These are phyloP conservation scores for Brachionus koreanus DNA, from an alignment of 1,140 invertebrate species.

Conservation along the genomic window DNA sequence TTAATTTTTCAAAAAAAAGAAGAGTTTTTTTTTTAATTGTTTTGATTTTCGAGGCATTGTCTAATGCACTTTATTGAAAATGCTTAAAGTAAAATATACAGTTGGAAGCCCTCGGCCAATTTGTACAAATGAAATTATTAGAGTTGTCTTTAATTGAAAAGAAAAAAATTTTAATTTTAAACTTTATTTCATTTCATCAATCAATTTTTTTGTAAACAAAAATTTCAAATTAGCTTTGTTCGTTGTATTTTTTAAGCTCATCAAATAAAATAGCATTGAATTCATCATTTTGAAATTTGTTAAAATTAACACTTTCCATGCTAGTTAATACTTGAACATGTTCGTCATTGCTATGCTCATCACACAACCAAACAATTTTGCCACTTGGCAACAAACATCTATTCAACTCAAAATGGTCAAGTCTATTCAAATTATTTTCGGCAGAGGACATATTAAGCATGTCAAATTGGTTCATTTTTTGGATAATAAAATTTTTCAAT, in stretches of 20 bases:
- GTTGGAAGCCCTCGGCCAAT: too few species aligned
- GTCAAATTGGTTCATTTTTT: neutral
- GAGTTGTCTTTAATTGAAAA: too few species aligned
- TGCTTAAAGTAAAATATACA: too few species aligned
- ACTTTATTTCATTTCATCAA: too few species aligned
- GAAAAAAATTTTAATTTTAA: too few species aligned
- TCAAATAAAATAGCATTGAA: slow-evolving; percentile 34
- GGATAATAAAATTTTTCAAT: slow-evolving; percentile 30
- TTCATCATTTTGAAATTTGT: slow-evolving; percentile 30
- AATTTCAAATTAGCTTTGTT: neutral
- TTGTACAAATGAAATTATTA: too few species aligned
- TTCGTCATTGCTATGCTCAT: slow-evolving; percentile 50
- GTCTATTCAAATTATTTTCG: neutral
- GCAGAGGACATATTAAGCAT: neutral
- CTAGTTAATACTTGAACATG: slow-evolving; percentile 43
- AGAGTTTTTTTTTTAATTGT: too few species aligned
- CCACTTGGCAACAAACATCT: slow-evolving; percentile 55
- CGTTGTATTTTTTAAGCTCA: neutral
- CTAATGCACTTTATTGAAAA: too few species aligned
- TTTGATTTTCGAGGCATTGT: too few species aligned
- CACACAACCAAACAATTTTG: slow-evolving; percentile 55
- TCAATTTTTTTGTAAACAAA: too few species aligned
- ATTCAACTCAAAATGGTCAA: neutral
- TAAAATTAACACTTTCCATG: neutral
- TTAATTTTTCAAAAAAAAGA: too few species aligned